Base-by-base conservation (phyloP, 2,797 vertebrate species). In the Argya squamiceps region DNA sequence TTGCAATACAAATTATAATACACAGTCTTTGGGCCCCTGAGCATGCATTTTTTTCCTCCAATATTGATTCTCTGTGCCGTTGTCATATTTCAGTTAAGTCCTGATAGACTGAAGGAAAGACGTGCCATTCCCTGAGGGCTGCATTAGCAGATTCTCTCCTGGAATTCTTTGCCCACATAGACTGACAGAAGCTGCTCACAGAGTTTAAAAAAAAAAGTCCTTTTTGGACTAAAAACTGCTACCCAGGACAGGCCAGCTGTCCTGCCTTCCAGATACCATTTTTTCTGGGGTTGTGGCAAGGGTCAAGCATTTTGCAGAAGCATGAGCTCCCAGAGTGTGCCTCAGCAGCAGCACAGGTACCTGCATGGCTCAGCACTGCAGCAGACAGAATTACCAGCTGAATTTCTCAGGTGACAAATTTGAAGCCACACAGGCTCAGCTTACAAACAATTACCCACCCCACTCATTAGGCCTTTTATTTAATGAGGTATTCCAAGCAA, bases 311-410 rank as follows among this genome's bases (percentile, higher is more conserved):
- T 80, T 34, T 75, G 53, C 49, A 93, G 80, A 37, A 64, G 58
- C 32, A 23, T 0, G 6, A 92, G 14, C 52, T 43, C n/a, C n/a
- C 50, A 22, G 15, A 12, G 44, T 0, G 0, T 29, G 16, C 37
- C 39, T 62, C 63, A 76, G 53, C 60, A 76, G 58, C 71, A 82
- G 30, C 75, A 47, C 53, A 68, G 73, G 62, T 39, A 78, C 44
- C 53, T 34, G 15, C 69, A 32, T 1, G 62, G 21, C 26, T 73
- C 3, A 68, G 43, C 29, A 8, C 8, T 58, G 64, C 39, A 77
- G 84, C 50, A 71, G 34, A 68, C 36, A 30, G 21, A 76, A 69
- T 39, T 56, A 71, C 44, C 74, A 67, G 36, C 0, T 65, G 44
- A 36, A 59, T 69, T 76, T 77, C 73, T 88, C 73, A 91, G 70